phyloP scores from a whole-genome alignment of 23 tunicate species.

The Trididemnum nubilum region DNA sequence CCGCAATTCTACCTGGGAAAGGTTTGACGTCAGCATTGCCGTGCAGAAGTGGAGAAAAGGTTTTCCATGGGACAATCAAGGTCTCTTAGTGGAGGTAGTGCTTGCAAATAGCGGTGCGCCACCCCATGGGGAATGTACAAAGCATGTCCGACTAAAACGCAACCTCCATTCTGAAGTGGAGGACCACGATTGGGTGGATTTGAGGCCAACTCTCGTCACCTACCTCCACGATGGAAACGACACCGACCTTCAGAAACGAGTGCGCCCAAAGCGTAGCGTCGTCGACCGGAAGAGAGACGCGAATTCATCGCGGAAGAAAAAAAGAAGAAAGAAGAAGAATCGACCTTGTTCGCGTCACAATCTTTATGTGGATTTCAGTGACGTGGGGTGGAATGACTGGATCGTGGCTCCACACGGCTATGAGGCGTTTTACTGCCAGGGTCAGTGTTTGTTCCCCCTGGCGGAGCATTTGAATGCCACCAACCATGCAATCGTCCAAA shows the following conservation, averaged over 20 bases:
- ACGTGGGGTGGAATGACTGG: conserved; percentile 89
- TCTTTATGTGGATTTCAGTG: conserved; percentile 86
- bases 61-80: conserved; percentile 55
- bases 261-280: not conserved
- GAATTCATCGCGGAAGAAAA: conserved; percentile 35
- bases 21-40: conserved; percentile 73
- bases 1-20: conserved; percentile 85
- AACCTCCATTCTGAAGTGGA: conserved; percentile 32
- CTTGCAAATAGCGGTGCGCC: conserved; percentile 26
- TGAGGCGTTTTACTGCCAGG: conserved; percentile 85
- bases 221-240: conserved; percentile 77
- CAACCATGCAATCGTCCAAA: conserved; percentile 93
- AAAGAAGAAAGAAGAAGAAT: conserved; percentile 34
- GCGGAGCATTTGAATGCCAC: conserved; percentile 85
- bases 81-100: conserved; percentile 76
- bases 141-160: conserved; percentile 77
- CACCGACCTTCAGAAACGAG: conserved; percentile 44
- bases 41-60: conserved; percentile 45
- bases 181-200: conserved; percentile 66
- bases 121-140: not conserved
- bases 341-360: conserved; percentile 64
- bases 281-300: conserved; percentile 27
- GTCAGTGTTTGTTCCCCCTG: conserved; percentile 78
- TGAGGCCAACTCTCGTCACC: conserved; percentile 66
- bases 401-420: conserved; percentile 96